Conservation (phyloP, 2,797 vertebrate species). For the Channallabes apus region DNA sequence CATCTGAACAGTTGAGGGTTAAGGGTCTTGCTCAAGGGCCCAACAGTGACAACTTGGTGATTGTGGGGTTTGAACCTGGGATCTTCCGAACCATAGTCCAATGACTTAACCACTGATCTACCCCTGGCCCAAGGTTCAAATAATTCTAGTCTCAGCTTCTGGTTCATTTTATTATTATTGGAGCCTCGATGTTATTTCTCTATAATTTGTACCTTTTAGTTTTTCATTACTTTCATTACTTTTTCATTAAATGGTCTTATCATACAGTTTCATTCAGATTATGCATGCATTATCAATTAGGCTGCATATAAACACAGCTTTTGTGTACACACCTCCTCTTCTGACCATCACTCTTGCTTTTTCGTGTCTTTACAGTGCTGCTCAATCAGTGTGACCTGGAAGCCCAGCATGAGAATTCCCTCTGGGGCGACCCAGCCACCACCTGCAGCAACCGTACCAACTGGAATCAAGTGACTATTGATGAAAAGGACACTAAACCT, state of each 20-base stretch:
- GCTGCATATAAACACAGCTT: background rate
- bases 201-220: background rate
- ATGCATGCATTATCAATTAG: background rate
- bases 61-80: no score
- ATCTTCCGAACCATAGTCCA: no score
- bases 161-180: background rate
- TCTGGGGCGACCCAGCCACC: constrained; percentile 83
- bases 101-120: no score
- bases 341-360: background rate
- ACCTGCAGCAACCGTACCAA: constrained; percentile 79
- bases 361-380: constrained; percentile 78
- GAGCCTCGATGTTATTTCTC: background rate
- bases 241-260: background rate
- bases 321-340: background rate
- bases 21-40: no score
- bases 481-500: constrained; percentile 85
- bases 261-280: background rate
- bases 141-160: background rate
- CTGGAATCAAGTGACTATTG: constrained; percentile 91
- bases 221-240: background rate
- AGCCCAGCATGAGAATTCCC: constrained; percentile 90
- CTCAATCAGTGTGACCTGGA: constrained; percentile 83
- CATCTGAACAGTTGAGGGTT: no score
- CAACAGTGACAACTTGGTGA: no score
- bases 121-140: no score